A percentile compares a stretch with the other conserved stretches of the same genome.
Evolutionary conservation across 1,140 invertebrate genomes (phyloP).

Genomic region (Latrodectus geometricus): DNA sequence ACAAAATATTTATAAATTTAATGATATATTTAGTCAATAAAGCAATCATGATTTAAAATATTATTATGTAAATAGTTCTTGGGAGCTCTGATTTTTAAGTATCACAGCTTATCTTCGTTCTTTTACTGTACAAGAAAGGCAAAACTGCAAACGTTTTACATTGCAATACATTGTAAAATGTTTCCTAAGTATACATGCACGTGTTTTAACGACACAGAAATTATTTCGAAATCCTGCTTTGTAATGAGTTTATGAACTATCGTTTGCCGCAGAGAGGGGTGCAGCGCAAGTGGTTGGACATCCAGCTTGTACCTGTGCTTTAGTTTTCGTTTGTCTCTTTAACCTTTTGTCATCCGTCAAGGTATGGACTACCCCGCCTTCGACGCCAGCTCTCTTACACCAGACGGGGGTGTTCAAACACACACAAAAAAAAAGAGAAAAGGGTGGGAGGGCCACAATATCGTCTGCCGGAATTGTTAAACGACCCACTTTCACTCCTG

Average conservation of each 20-base stretch:
- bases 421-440: constrained; percentile 5
- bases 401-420: constrained; percentile 15
- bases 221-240: background rate
- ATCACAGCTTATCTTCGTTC: no score
- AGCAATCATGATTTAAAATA: no score
- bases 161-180: no score
- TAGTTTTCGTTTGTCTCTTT: background rate
- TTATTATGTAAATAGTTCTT: no score
- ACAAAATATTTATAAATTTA: no score
- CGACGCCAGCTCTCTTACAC: background rate
- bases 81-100: no score
- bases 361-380: background rate
- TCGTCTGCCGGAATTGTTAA: constrained; percentile 23
- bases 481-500: background rate
- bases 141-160: no score
- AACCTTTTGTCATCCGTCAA: constrained; percentile 38
- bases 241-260: background rate
- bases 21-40: no score
- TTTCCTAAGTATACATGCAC: no score
- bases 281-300: background rate
- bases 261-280: background rate
- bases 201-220: no score
- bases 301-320: background rate
- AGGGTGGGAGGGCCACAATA: constrained; percentile 15
- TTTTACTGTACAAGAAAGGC: no score